These are phyloP conservation scores for Emydocephalus ijimae DNA, from an alignment of 2,113 vertebrate genomes.

Conservation along the genomic window DNA sequence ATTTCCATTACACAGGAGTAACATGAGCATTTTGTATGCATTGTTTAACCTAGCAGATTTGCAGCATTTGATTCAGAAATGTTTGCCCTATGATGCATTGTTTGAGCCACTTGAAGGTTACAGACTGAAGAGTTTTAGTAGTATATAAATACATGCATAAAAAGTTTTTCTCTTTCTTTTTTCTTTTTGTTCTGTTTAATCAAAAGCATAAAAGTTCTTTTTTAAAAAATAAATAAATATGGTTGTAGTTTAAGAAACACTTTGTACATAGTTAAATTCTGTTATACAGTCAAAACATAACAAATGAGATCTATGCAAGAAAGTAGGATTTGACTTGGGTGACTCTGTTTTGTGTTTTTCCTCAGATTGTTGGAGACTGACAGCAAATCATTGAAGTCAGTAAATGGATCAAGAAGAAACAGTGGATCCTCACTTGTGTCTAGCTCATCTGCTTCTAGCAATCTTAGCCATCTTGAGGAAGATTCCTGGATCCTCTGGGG, in stretches of 20 bases:
- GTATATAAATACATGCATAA: background rate
- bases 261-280: background rate
- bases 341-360: conserved; percentile 16
- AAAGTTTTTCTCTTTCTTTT: background rate
- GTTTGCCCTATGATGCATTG: background rate
- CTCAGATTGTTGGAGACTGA: conserved; percentile 94
- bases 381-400: conserved; percentile 91
- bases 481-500: conserved; percentile 97
- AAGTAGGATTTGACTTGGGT: background rate
- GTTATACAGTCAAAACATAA: background rate
- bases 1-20: background rate
- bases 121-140: background rate
- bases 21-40: background rate
- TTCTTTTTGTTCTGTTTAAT: background rate
- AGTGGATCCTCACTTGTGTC: conserved; percentile 96
- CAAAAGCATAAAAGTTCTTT: background rate
- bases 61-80: background rate
- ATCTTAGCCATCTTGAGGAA: conserved; percentile 96
- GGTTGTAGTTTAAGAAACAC: background rate
- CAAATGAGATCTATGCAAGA: background rate
- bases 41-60: background rate
- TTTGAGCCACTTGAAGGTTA: background rate
- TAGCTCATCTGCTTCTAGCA: conserved; percentile 97
- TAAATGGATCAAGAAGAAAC: conserved; percentile 94
- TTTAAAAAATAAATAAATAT: background rate